Base-by-base conservation (phyloP, 2,113 vertebrate genomes). In the Dendropsophus ebraccatus region DNA sequence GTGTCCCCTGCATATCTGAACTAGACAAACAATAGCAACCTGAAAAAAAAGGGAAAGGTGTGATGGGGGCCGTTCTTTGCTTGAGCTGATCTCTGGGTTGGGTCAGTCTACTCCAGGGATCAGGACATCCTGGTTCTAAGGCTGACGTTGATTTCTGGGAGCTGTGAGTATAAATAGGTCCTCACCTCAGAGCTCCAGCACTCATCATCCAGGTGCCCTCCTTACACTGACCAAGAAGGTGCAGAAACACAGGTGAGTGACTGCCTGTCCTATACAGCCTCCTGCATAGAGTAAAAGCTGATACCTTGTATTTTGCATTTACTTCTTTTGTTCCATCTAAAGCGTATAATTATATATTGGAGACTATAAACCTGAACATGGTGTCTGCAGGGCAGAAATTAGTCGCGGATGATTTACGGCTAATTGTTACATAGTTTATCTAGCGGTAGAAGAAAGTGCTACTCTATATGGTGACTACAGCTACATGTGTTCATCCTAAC, bases 91-190 rank as follows among this genome's bases (percentile, higher is more conserved):
- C 52, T 72, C n/a, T 87, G 85, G 85, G 85, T 72, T 87, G 85
- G 78, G 85, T 74, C 77, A 74, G 19, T 25, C 69, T 19, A 50
- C 65, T 87, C 8, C 28, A 81, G 28, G 85, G 67, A 87, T 87
- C 85, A 87, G 85, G 85, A 87, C 85, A 87, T 87, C 85, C 85
- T 87, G 85, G 85, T 87, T 87, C 81, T 87, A 81, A 81, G 37
- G 85, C 85, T 87, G 85, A 87, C 85, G 85, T 81, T 81, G 85
- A 87, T 73, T 54, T 87, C 67, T 58, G 67, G 35, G 50, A 86
- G 58, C 58, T 35, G 13, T 35, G 52, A 50, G 69, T 87, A 87
- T 87, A 87, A 87, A 70, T 76, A 81, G 37, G 41, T 75, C 25
- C 19, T 75, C 62, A 79, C 28, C 30, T 80, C 32, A 5, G 0